Conservation (phyloP, 2,888 invertebrate genomes). For the Agriopis marginaria region DNA sequence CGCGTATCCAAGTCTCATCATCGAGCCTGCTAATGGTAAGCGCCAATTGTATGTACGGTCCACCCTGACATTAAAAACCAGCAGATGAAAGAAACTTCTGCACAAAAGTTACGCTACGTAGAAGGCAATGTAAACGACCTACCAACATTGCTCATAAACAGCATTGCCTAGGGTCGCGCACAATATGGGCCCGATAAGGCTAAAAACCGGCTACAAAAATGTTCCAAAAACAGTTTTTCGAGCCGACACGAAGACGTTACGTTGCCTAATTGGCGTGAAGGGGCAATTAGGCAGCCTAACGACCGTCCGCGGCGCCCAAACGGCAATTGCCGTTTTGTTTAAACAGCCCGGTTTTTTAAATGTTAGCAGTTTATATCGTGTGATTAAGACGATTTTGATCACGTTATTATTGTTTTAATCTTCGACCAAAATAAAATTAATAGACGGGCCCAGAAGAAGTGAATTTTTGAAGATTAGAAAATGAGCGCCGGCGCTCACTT, state of each 20-base stretch:
- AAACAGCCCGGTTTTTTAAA: conserved; percentile 42
- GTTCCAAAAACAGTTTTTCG: conserved; percentile 52
- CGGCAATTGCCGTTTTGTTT: conserved; percentile 41
- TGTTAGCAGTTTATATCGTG: conserved; percentile 37
- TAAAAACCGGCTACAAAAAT: conserved; percentile 55
- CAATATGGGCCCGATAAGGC: conserved; percentile 49
- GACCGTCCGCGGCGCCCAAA: conserved; percentile 50
- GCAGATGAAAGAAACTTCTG: too few species aligned
- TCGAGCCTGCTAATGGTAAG: too few species aligned
- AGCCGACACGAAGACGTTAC: conserved; percentile 64
- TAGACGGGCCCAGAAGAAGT: too few species aligned
- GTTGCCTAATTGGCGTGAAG: conserved; percentile 67
- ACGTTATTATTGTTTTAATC: conserved; percentile 30
- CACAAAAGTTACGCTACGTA: background rate
- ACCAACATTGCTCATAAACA: conserved; percentile 21
- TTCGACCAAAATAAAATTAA: too few species aligned
- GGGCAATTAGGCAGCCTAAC: conserved; percentile 64
- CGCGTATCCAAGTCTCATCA: too few species aligned
- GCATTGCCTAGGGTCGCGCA: conserved; percentile 22
- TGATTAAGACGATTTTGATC: conserved; percentile 33
- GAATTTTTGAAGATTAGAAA: too few species aligned
- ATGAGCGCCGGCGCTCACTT: too few species aligned
- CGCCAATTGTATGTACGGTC: too few species aligned
- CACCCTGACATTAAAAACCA: too few species aligned
- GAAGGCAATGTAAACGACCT: background rate